These are phyloP conservation scores for Poeciliopsis gracilis DNA, from an alignment of 2,797 vertebrate species.

Conservation along the genomic window DNA sequence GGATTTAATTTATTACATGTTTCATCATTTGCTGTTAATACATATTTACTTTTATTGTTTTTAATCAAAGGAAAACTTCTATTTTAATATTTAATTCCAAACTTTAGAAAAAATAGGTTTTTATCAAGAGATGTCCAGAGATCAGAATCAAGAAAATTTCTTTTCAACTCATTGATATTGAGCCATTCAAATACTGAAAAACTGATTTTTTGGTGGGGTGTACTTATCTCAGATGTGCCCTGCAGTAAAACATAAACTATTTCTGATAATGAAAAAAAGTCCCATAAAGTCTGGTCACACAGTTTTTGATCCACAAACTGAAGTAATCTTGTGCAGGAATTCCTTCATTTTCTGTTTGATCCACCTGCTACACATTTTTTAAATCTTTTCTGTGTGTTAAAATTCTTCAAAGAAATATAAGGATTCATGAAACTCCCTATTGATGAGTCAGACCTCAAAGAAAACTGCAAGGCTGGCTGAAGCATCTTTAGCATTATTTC, in stretches of 20 bases:
- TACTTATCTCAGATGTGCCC: background rate
- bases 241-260: background rate
- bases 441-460: constrained; percentile 1
- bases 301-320: background rate
- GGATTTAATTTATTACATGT: constrained; percentile 16
- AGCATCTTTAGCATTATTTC: background rate
- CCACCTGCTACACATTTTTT: background rate
- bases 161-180: background rate
- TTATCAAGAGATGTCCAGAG: background rate
- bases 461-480: background rate
- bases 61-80: constrained; percentile 25
- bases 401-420: background rate
- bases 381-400: background rate
- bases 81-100: constrained; percentile 9
- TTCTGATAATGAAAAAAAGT: background rate
- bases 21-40: constrained; percentile 60
- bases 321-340: background rate
- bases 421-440: background rate
- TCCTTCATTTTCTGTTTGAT: background rate
- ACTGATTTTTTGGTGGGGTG: background rate
- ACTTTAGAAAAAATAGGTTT: background rate
- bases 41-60: background rate
- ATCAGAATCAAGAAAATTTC: background rate
- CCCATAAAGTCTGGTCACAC: background rate
- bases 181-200: background rate